Evolutionary conservation across 1,140 invertebrate species (phyloP), one percentile per base, ranked within the genome.

Genomic region (Brachionus manjavacas): DNA sequence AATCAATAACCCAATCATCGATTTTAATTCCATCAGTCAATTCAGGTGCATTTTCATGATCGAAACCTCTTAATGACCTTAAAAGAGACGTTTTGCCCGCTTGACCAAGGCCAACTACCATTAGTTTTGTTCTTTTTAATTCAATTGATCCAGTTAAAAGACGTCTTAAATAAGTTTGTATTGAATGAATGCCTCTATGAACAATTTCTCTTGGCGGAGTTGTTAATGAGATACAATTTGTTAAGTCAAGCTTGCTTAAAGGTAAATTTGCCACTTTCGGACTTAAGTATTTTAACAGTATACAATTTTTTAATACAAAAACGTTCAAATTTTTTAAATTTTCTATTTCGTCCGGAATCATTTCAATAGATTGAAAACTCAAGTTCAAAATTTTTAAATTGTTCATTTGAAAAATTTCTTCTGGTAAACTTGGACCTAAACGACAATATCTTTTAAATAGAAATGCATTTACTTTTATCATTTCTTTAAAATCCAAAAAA

Each of bases 31-130:
- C 88, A 84, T 89, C 87, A 16, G 88, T 89, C 8, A 88, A 86
- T 35, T 85, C 85, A 55, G 85, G 68, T 68, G 31, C 31, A 52
- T 86, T 84, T 8, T 84, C 72, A 9, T 74, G 41, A 28, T 85
- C 85, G 4, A 85, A 46, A 4, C 70, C 16, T 55, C 35, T 35
- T 39, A 68, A 46, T 41, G n/a, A 12, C 8, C 68, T 8, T 12
- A 85, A 20, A 74, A 85, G 89, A 88, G 88, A 89, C 72, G 89
- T 89, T 86, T 89, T 89, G 7, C 89, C 89, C 41, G 88, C 89
- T 41, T 88, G 88, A 31, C 89, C 89, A 7, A 89, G 86, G 12
- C 89, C 89, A 23, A 89, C 88, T 72, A 89, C 83, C 89, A 89
- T 89, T 14, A 89, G 85, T 72, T 89, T 89, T 8, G 89, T 89